phyloP scores from a whole-genome alignment of 2,888 invertebrate genomes.

The Cyaniris semiargus region DNA sequence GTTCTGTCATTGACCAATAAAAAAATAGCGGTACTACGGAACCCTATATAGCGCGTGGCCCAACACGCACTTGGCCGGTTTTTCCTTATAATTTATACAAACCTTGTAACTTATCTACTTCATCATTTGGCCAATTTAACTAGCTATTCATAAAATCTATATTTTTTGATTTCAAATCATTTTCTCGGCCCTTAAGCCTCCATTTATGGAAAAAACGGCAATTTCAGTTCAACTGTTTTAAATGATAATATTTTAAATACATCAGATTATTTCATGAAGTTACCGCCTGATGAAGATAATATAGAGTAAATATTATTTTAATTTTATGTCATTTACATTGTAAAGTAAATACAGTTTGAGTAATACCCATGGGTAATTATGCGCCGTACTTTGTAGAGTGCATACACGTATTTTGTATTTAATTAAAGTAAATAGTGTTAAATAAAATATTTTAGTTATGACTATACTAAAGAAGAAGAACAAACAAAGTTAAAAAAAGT shows the following conservation, averaged over 20 bases:
- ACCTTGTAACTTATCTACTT: too few relatives aligned
- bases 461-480: background rate
- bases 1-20: too few relatives aligned
- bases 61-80: too few relatives aligned
- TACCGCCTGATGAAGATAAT: background rate
- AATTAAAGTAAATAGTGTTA: background rate
- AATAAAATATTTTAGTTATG: background rate
- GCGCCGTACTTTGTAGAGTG: constrained; percentile 30
- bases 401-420: background rate
- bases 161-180: too few relatives aligned
- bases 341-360: constrained; percentile 46
- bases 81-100: too few relatives aligned
- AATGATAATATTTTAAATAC: background rate
- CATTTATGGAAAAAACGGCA: too few relatives aligned
- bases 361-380: constrained; percentile 44
- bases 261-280: background rate
- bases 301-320: background rate
- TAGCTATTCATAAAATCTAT: too few relatives aligned
- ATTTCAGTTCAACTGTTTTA: background rate
- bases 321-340: constrained; percentile 38
- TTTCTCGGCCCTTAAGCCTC: too few relatives aligned
- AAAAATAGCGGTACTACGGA: too few relatives aligned
- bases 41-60: too few relatives aligned
- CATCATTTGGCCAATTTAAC: too few relatives aligned
- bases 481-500: background rate